These are phyloP conservation scores for Acanthurus leucopareius DNA, from an alignment of 2,797 vertebrate genomes.

Conservation along the genomic window DNA sequence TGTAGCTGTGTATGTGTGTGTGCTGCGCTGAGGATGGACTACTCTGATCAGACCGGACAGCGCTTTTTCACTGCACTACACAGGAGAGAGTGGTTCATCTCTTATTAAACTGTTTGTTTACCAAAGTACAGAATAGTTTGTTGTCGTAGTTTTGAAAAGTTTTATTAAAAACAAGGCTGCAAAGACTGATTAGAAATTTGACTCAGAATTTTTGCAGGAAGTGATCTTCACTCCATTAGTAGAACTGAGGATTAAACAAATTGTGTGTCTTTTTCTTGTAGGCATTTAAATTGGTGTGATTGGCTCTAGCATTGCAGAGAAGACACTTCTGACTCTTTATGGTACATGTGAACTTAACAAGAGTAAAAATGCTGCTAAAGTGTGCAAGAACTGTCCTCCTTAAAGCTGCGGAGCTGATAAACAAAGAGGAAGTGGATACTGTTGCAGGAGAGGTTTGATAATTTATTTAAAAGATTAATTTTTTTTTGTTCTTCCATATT, in stretches of 20 bases:
- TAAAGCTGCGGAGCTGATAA: background rate
- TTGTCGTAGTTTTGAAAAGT: background rate
- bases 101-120: background rate
- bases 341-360: no score
- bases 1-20: background rate
- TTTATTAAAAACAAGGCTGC: background rate
- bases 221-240: background rate
- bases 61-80: background rate
- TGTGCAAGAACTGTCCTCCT: background rate
- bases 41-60: background rate
- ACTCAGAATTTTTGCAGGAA: background rate
- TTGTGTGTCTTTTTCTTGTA: background rate
- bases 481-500: background rate
- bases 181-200: background rate
- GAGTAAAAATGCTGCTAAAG: background rate
- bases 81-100: background rate
- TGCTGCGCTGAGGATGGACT: background rate
- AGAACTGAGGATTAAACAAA: background rate
- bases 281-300: background rate
- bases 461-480: background rate
- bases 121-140: no score
- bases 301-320: background rate
- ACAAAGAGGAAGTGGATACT: background rate
- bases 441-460: background rate
- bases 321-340: background rate